phyloP scores from a whole-genome alignment of 2,797 vertebrate genomes.

The Spea hammondii region DNA sequence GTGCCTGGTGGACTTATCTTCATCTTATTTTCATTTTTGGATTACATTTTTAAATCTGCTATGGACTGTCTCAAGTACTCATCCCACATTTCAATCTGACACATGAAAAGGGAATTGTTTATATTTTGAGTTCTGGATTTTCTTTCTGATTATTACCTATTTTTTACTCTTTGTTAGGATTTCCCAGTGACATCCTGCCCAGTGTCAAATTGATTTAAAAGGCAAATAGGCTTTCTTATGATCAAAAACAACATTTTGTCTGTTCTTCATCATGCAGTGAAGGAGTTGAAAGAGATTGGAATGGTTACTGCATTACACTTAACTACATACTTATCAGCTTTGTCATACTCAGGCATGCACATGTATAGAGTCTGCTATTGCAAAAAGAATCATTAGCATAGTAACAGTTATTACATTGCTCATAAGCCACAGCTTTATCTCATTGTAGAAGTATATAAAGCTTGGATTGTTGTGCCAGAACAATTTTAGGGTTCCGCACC shows the following conservation, averaged over 20 bases:
- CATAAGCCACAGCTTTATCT: too few species aligned
- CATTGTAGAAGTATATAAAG: too few species aligned
- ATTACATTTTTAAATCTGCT: background rate
- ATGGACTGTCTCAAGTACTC: conserved; percentile 12
- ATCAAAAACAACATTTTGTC: conserved; percentile 17
- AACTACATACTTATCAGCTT: background rate
- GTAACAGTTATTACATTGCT: too few species aligned
- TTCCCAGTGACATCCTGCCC: conserved; percentile 11
- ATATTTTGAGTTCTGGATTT: conserved; percentile 17
- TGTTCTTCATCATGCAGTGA: conserved; percentile 6
- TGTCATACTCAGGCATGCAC: background rate
- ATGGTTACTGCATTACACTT: background rate
- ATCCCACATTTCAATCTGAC: conserved; percentile 10
- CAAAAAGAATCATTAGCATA: too few species aligned
- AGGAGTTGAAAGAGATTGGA: conserved; percentile 9
- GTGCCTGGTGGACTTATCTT: too few species aligned
- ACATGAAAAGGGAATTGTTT: conserved; percentile 29
- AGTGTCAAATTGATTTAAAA: conserved; percentile 10
- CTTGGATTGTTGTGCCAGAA: too few species aligned
- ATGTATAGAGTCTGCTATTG: background rate
- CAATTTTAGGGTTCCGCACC: too few species aligned
- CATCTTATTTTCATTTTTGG: too few species aligned
- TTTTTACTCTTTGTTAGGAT: conserved; percentile 21
- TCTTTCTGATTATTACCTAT: conserved; percentile 18
- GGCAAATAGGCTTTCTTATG: conserved; percentile 4